Evolutionary conservation across 1,140 invertebrate genomes (phyloP), one percentile per base, ranked within the genome.

Genomic region (Drosophila burlai): DNA sequence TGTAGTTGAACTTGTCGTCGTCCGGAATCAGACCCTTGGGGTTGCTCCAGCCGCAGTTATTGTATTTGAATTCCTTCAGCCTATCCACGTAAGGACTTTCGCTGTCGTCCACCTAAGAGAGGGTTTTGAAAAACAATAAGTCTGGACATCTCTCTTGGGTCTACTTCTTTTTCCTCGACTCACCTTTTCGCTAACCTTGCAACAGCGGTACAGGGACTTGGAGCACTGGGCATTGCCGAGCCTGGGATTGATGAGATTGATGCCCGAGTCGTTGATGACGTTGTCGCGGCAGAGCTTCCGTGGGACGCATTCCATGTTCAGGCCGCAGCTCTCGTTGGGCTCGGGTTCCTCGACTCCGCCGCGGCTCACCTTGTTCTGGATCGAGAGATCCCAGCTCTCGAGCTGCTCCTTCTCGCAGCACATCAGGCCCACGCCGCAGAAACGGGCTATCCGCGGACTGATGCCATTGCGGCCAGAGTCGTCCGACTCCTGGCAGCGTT

Each of bases 1-100:
- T 90, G 29, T 86, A 86, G 38, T 74, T 57, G 34, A 94, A 94
- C 0, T 96, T 96, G 2, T 94, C 96, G 43, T 97, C 97, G 10
- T 95, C 93, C 73, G 96, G 95, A 10, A 95, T 96, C 3, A 97
- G 94, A 2, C 96, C 96, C 0, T 96, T 93, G 0, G 94, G 91
- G 81, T 97, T 96, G 34, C 96, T 93, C 62, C 94, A 94, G 1
- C 97, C 97, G 78, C 97, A 98, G 16, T 94, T 94, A 9, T 59
- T 50, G 36, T 91, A 91, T 61, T 57, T 74, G 16, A 89, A 89
- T 21, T 54, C 45, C 1, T n/a, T 43, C 29, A 24, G 24, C 24
- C 24, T 90, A 90, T 54, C 59, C 21, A 55, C 4, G 42, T 90
- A 84, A 2, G 81, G 66, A 26, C 81, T 90, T 7, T 89, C 21